Conservation (phyloP, 2,113 vertebrate species). For the Ceyx margarethae region DNA sequence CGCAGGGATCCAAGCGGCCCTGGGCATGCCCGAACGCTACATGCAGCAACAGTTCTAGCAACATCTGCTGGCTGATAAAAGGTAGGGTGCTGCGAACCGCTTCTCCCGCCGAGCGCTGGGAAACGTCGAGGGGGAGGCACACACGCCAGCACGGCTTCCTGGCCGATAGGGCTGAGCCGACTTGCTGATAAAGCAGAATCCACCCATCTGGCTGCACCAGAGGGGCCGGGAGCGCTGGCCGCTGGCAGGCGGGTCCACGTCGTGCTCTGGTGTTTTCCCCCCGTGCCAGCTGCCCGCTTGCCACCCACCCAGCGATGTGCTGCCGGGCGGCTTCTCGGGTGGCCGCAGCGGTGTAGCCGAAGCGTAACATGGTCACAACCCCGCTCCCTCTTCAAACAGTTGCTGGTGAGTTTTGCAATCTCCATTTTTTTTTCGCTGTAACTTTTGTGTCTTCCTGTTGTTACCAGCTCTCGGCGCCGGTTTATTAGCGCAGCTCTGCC, state of each 20-base stretch:
- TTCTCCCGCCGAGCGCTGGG: background rate
- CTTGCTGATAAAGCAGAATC: slow-evolving; percentile 66
- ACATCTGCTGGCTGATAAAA: slow-evolving; percentile 68
- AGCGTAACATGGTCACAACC: background rate
- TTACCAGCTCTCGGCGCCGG: background rate
- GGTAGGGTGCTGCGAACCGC: slow-evolving; percentile 4
- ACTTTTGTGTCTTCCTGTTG: background rate
- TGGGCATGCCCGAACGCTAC: slow-evolving; percentile 33
- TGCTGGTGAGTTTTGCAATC: slow-evolving; percentile 55
- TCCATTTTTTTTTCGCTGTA: background rate
- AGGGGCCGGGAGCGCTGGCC: background rate
- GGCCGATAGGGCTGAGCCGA: slow-evolving; percentile 54
- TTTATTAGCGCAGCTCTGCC: background rate
- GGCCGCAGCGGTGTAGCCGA: background rate
- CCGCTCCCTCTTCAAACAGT: background rate
- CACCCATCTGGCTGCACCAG: slow-evolving; percentile 45
- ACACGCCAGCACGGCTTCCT: slow-evolving; percentile 43
- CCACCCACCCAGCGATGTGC: fast-evolving
- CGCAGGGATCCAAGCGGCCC: background rate
- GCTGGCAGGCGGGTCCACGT: background rate
- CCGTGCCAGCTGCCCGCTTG: background rate
- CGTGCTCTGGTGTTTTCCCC: background rate
- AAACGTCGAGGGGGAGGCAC: slow-evolving; percentile 45
- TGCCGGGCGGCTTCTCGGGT: background rate
- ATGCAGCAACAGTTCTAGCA: slow-evolving; percentile 51